phyloP scores from a whole-genome alignment of 2,888 invertebrate genomes.

The Nomada flava region DNA sequence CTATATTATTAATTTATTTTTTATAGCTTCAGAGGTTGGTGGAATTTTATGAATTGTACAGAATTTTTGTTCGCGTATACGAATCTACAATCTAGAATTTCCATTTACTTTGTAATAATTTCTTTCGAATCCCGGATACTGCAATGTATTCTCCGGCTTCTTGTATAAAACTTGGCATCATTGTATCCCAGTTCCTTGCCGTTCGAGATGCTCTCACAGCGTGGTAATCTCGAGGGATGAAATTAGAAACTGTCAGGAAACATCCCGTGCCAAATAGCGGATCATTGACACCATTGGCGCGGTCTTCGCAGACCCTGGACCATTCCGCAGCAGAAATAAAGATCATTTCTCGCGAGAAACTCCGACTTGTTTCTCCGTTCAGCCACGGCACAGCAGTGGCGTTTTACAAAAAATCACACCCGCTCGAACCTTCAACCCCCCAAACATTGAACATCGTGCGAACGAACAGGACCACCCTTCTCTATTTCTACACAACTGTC shows the following conservation, averaged over 20 bases:
- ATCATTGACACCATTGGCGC: background rate
- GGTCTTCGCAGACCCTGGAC: too few relatives aligned
- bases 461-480: background rate
- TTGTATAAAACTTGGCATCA: slow-evolving; percentile 1
- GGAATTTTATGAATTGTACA: background rate
- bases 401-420: background rate
- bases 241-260: slow-evolving; percentile 15
- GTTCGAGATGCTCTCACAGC: background rate
- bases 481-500: background rate
- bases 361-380: background rate
- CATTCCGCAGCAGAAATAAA: background rate
- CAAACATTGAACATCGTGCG: background rate
- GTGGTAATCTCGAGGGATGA: background rate
- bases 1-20: too few relatives aligned
- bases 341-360: background rate
- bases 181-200: background rate
- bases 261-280: background rate
- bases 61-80: background rate
- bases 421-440: background rate
- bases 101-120: background rate
- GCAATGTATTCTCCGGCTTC: background rate
- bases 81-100: background rate
- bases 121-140: background rate
- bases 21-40: too few relatives aligned
- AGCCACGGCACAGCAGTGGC: background rate